Conservation (phyloP, 2,113 vertebrate genomes). For the Proteles cristata region DNA sequence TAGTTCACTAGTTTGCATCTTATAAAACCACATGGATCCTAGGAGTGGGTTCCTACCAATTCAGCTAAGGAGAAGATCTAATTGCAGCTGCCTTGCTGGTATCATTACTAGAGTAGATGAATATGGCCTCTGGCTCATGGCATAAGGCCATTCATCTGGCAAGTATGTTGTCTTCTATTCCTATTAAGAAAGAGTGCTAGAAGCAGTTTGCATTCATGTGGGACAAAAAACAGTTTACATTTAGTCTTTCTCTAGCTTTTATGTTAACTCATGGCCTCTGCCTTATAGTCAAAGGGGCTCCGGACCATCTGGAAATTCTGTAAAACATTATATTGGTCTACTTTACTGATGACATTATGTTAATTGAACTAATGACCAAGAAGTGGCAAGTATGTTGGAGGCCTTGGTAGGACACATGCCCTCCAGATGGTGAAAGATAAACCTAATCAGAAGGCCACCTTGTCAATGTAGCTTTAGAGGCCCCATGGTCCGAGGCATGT, state of each 20-base stretch:
- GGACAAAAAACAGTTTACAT: not conserved
- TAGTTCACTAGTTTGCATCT: not conserved
- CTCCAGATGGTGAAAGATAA: too few relatives aligned
- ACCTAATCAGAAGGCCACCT: not conserved
- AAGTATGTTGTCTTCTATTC: not conserved
- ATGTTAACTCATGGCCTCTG: not conserved
- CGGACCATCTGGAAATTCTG: not conserved
- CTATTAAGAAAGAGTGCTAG: not conserved
- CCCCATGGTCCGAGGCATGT: not conserved
- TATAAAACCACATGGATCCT: not conserved
- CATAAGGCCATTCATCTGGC: not conserved
- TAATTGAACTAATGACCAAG: not conserved
- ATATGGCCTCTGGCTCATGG: not conserved
- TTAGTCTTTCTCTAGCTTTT: not conserved
- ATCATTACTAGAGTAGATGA: not conserved
- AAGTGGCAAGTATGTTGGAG: not conserved
- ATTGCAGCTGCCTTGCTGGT: not conserved
- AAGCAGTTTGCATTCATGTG: not conserved
- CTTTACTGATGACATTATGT: not conserved
- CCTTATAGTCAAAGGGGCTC: not conserved
- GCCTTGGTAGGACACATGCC: not conserved
- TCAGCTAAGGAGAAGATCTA: not conserved
- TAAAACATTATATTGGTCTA: not conserved
- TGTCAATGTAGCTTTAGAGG: not conserved
- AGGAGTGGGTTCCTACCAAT: not conserved